Percentiles rank a stretch among this genome's conserved stretches.
Evolutionary conservation across 2,888 invertebrate species (phyloP).

Genomic region (Neelides folsomi): DNA sequence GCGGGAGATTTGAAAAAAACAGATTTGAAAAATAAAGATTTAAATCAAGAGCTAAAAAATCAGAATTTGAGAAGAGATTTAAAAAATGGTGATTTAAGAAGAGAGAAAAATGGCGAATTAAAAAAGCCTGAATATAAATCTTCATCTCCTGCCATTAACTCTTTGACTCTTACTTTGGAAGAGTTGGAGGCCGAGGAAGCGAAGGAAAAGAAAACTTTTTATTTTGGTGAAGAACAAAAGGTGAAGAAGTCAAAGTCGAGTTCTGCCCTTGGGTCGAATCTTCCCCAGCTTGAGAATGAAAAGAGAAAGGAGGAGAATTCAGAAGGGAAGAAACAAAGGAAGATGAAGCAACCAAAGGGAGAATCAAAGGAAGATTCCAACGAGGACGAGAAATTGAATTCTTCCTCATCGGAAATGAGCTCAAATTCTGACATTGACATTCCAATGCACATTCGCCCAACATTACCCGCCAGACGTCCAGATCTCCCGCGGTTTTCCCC

Average conservation of each 20-base stretch:
- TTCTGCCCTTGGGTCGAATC: conserved; percentile 22
- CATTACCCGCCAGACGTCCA: conserved; percentile 61
- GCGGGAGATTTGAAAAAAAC: too few relatives aligned
- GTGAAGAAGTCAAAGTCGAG: background rate
- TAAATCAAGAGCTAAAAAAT: too few relatives aligned
- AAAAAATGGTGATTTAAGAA: too few relatives aligned
- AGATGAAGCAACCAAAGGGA: conserved; percentile 1
- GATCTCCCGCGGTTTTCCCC: conserved; percentile 70
- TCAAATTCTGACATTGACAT: conserved; percentile 43
- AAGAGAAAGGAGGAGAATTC: conserved; percentile 36
- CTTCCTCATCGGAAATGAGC: conserved; percentile 28
- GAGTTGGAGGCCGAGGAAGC: too few relatives aligned
- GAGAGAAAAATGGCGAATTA: too few relatives aligned
- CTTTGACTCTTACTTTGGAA: too few relatives aligned
- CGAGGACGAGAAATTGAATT: conserved; percentile 15
- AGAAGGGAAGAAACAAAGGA: background rate
- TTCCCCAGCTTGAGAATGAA: conserved; percentile 36
- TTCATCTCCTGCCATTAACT: too few relatives aligned
- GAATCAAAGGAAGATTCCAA: conserved; percentile 11
- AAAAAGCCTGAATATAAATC: too few relatives aligned
- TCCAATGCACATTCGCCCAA: conserved; percentile 59
- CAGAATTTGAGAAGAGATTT: too few relatives aligned
- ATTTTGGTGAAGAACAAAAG: too few relatives aligned
- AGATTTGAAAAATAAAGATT: too few relatives aligned
- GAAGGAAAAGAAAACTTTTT: too few relatives aligned